Base-by-base conservation (phyloP, 2,113 vertebrate species). In the Arizona elegans region DNA sequence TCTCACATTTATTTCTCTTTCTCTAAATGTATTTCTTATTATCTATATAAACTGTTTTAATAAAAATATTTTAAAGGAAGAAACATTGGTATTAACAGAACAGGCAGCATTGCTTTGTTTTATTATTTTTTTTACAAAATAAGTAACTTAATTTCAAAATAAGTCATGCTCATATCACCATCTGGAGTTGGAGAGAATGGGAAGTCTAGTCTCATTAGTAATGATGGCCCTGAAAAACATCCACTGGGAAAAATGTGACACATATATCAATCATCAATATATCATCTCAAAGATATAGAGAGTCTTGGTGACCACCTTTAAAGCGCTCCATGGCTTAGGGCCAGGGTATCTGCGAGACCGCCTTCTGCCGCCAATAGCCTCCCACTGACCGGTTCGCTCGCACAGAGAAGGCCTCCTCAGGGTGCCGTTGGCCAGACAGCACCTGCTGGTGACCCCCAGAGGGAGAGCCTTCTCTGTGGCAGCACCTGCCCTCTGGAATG, bases 141-240 rank as follows among this genome's bases (percentile, higher is more conserved):
- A 24, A 91, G 26, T 55, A 38, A 43, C 53, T 62, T 12, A 5
- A 90, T 94, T 96, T 91, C 90, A 91, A 96, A 95, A 91, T 88
- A 93, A 94, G 54, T n/a, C 91, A 86, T 26, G 38, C 56, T 92
- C 52, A 87, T 91, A 56, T 94, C 95, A 87, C 96, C 95, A 96
- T 93, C 96, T 95, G 94, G 93, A 70, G 8, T 92, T 89, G 89
- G 90, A 94, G 87, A 92, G 86, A 81, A 91, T 2, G 70, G 90
- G 92, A 91, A 94, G 93, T 88, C 56, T 56, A n/a, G 93, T 54
- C 93, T 38, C 89, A 56, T 95, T 95, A 96, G 96, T 96, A 94
- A 95, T 65, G 10, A 75, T 92, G 55, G 70, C 15, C 54, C 94
- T 94, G 75, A 88, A 91, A 11, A 26, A 95, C 6, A 0, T 24